A percentile compares a stretch with the other conserved stretches of the same genome.
Evolutionary conservation across 2,113 vertebrate genomes (phyloP).

Genomic region (Zingel zingel): DNA sequence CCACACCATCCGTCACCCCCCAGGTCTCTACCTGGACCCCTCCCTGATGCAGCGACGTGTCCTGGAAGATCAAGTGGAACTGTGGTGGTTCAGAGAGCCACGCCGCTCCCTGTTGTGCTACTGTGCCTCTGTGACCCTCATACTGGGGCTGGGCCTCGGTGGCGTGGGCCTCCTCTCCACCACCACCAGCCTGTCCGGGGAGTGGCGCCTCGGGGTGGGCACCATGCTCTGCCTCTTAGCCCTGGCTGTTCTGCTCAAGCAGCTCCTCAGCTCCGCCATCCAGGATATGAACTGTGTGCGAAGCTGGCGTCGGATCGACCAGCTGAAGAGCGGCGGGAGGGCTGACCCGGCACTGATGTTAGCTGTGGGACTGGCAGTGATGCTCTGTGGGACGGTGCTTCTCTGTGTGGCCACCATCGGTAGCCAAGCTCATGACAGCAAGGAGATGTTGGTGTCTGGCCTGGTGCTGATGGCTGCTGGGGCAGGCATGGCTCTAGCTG

Average conservation of each 20-base stretch:
- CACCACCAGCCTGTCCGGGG: constrained; percentile 88
- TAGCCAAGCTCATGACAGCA: constrained; percentile 65
- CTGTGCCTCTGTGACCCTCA: constrained; percentile 88
- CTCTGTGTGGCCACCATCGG: constrained; percentile 84
- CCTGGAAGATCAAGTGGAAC: constrained; percentile 92
- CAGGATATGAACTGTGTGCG: constrained; percentile 98
- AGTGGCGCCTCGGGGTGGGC: constrained; percentile 93
- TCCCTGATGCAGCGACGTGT: constrained; percentile 80
- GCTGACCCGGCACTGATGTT: constrained; percentile 89
- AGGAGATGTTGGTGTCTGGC: constrained; percentile 89
- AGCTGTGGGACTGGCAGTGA: constrained; percentile 87
- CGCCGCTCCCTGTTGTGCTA: constrained; percentile 92
- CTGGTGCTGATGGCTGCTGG: constrained; percentile 86
- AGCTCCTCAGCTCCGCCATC: constrained; percentile 95
- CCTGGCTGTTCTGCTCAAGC: constrained; percentile 93
- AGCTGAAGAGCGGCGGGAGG: constrained; percentile 92
- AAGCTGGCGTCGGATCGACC: constrained; percentile 89
- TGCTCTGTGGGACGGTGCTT: constrained; percentile 87
- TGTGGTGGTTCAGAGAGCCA: constrained; percentile 96
- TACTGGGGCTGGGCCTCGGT: constrained; percentile 89
- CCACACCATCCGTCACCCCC: constrained; percentile 34
- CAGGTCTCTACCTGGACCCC: constrained; percentile 52
- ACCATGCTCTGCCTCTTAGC: constrained; percentile 93
- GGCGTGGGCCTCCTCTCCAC: constrained; percentile 92
- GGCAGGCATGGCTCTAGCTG: constrained; percentile 81